These are phyloP conservation scores for Pristionchus arcanus DNA, from an alignment of 2,888 invertebrate genomes.

Conservation along the genomic window DNA sequence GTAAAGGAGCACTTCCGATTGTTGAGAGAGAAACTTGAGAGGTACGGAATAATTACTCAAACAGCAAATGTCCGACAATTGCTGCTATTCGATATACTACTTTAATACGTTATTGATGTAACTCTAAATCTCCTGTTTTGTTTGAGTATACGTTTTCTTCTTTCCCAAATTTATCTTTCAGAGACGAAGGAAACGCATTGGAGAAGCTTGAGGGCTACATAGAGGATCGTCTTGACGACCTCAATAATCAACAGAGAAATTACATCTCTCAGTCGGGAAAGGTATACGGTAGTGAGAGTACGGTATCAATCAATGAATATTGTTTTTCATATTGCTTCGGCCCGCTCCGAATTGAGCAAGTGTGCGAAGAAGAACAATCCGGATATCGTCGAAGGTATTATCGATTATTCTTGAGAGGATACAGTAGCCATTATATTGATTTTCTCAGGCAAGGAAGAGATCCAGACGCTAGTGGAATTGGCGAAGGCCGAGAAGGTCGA, in stretches of 20 bases:
- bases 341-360: constrained; percentile 56
- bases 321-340: constrained; percentile 54
- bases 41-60: constrained; percentile 2
- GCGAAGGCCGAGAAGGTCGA: constrained; percentile 58
- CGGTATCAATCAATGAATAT: not conserved
- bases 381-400: constrained; percentile 80
- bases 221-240: constrained; percentile 82
- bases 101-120: not conserved
- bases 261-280: constrained; percentile 82
- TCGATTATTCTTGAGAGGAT: not conserved
- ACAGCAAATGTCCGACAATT: not conserved
- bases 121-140: not conserved
- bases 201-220: constrained; percentile 83
- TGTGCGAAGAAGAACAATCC: constrained; percentile 81
- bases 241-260: constrained; percentile 83
- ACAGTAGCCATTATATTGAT: not conserved
- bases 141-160: not conserved
- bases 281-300: constrained; percentile 72
- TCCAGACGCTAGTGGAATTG: constrained; percentile 60
- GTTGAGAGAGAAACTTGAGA: constrained; percentile 81
- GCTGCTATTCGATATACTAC: not conserved
- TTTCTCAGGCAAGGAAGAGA: constrained; percentile 59
- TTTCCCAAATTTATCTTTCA: not conserved
- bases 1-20: constrained; percentile 82
- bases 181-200: constrained; percentile 83